Percentiles rank a stretch among this genome's conserved stretches.
These are phyloP conservation scores for Volucella zonaria DNA, from an alignment of 2,888 invertebrate species.

Conservation along the genomic window DNA sequence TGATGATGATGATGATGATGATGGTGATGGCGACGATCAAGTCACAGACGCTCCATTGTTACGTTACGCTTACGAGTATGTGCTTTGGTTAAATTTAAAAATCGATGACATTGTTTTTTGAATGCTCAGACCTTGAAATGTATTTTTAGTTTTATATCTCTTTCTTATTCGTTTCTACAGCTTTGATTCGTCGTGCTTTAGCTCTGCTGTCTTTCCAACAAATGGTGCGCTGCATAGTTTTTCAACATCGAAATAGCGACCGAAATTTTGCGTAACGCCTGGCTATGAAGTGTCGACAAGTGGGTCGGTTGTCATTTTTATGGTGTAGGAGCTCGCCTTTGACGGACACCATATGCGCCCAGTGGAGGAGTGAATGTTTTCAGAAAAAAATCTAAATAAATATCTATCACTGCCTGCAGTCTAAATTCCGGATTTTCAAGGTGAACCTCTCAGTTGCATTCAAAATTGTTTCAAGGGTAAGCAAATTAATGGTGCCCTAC, in stretches of 20 bases:
- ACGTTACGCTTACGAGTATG: background rate
- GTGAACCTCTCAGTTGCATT: conserved; percentile 22
- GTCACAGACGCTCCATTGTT: conserved; percentile 37
- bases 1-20: conserved; percentile 18
- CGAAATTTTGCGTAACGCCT: conserved; percentile 28
- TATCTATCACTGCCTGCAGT: conserved; percentile 27
- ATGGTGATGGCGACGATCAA: background rate
- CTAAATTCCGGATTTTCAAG: conserved; percentile 40
- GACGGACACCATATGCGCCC: conserved; percentile 25
- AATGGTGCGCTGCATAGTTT: background rate
- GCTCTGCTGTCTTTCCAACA: conserved; percentile 14
- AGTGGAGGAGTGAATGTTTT: background rate
- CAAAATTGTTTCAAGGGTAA: conserved; percentile 14
- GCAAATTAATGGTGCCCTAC: background rate
- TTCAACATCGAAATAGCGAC: conserved; percentile 13
- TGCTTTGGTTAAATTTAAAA: conserved; percentile 55
- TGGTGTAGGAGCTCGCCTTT: background rate
- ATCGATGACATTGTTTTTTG: conserved; percentile 70
- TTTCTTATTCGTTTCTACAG: conserved; percentile 2
- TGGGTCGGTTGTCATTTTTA: background rate
- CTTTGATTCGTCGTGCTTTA: conserved; percentile 16
- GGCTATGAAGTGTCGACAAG: conserved; percentile 16
- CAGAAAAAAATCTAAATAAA: background rate
- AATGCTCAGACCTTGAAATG: conserved; percentile 67
- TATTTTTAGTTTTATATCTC: conserved; percentile 56